Conservation (phyloP, 1,140 invertebrate genomes). For the Brachionus paranguensis region DNA sequence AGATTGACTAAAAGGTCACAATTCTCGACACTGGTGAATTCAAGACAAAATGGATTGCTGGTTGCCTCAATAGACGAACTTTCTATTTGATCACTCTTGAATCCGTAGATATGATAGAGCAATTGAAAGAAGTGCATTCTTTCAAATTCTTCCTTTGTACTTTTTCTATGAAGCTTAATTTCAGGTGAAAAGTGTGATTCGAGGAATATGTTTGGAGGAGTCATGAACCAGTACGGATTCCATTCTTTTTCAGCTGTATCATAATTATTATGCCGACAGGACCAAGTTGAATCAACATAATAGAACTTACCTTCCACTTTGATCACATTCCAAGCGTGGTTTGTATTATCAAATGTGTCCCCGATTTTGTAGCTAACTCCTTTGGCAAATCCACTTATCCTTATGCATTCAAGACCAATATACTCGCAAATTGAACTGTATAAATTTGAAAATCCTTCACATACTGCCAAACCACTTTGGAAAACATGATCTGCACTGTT, state of each 20-base stretch:
- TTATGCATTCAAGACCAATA: not conserved
- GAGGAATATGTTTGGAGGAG: not conserved
- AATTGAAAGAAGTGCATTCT: not conserved
- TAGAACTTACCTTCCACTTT: not conserved
- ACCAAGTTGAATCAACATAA: not conserved
- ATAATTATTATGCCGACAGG: not conserved
- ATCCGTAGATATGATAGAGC: not conserved
- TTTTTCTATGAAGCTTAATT: not conserved
- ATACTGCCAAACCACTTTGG: not conserved
- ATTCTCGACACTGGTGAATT: not conserved
- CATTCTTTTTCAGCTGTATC: not conserved
- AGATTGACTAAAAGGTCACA: not conserved
- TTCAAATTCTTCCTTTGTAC: not conserved
- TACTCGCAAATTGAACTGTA: not conserved
- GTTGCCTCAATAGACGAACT: not conserved
- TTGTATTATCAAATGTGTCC: not conserved
- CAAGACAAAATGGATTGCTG: not conserved
- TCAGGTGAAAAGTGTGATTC: conserved; percentile 8
- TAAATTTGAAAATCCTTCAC: not conserved
- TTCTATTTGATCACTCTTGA: not conserved
- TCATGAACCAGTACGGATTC: not conserved
- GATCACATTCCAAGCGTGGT: conserved; percentile 4
- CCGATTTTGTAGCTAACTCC: not conserved
- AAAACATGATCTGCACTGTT: conserved; percentile 5
- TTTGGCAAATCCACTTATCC: not conserved